Base-by-base conservation (phyloP, 2,888 invertebrate genomes). In the Pomacea canaliculata region DNA sequence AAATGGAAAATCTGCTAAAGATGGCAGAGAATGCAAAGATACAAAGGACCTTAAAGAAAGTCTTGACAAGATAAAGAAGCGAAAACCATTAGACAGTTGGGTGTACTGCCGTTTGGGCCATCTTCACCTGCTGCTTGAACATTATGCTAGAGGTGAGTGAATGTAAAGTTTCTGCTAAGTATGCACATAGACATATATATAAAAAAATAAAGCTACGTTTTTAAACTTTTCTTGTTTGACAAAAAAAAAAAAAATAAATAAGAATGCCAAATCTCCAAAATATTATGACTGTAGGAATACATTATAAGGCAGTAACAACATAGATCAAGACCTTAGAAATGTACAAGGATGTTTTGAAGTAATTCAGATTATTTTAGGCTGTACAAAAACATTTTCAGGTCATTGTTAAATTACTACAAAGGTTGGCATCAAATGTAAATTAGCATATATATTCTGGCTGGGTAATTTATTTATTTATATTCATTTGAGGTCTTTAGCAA, bases 81-180 rank as follows among this genome's bases (percentile, higher is more conserved):
- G 62, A 18, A 68, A 27, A 27, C 73, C 73, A 10, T 67, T 73
- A n/a, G 51, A 73, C n/a, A 23, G 23, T 1, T 66, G 73, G 91
- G 96, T 97, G 4, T 98, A 95, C 91, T 96, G 97, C 89, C 97
- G 97, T 92, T 92, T 99, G 75, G 99, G 99, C 4, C 98, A 99
- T 92, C 95, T 98, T 87, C 96, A 98, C 92, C 93, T 99, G 59
- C 92, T 99, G 3, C 92, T 98, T 27, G 97, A 97, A 91, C 97
- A 99, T 89, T 98, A 95, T 92, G 93, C 95, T 56, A 97, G 98
- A 95, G 97, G 98, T 98, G 93, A 85, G 37, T 67, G 68, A 46
- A 19, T 10, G 1, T n/a, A 23, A 12, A 23, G 1, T 63, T 12
- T 63, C 3, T 63, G 9, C 63, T 23, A 12, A 12, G 5, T 18